Evolutionary conservation across 64 coral and sea anemone species (phyloP).

Genomic region (Cladopsammia gracilis): DNA sequence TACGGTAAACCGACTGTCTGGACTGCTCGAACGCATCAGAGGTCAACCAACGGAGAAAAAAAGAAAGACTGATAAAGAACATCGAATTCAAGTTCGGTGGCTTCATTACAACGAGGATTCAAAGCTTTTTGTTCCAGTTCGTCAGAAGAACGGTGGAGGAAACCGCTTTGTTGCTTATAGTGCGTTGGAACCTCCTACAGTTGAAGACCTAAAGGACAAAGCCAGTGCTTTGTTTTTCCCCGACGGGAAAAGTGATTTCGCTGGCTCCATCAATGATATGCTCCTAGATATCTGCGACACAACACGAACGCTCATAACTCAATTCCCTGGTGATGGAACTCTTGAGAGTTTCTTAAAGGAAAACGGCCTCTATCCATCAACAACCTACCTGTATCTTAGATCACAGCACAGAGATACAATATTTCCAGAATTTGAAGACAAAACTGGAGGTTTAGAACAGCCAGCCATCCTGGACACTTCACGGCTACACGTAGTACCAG

Average conservation of each 20-base stretch:
- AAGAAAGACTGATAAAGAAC: too few species aligned
- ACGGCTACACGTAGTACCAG: neutral
- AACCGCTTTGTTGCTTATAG: too few species aligned
- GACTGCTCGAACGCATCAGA: too few species aligned
- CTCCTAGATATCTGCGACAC: slow-evolving; percentile 44
- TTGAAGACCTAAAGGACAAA: neutral
- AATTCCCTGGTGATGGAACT: slow-evolving; percentile 73
- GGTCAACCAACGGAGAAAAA: too few species aligned
- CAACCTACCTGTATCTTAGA: slow-evolving; percentile 73
- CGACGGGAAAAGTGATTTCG: slow-evolving; percentile 12
- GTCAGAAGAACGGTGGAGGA: too few species aligned
- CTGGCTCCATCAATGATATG: neutral
- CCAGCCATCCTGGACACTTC: neutral
- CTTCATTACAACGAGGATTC: too few species aligned
- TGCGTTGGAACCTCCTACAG: neutral
- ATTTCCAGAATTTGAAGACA: neutral
- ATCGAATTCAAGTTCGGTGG: too few species aligned
- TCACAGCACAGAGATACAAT: slow-evolving; percentile 51
- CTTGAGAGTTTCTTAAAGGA: slow-evolving; percentile 59
- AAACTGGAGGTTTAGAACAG: neutral
- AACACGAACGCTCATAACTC: slow-evolving; percentile 51
- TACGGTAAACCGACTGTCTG: too few species aligned
- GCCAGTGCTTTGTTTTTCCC: neutral
- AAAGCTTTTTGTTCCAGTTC: neutral
- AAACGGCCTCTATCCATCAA: slow-evolving; percentile 63